Base-by-base conservation (phyloP, 1,140 invertebrate species). In the Physella acuta region DNA sequence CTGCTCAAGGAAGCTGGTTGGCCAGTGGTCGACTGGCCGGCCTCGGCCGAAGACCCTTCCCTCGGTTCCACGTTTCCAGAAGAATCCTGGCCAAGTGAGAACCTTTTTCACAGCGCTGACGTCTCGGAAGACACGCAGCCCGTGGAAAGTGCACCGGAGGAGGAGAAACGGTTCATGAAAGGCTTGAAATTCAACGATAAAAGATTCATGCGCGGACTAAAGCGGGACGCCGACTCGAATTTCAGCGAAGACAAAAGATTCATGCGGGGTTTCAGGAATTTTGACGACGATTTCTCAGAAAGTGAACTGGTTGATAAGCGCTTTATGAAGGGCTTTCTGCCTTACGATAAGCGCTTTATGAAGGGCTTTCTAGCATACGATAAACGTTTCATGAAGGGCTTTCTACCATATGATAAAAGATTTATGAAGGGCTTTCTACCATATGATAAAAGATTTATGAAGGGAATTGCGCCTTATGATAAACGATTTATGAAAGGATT, bases 401-500 rank as follows among this genome's bases (percentile, higher is more conserved):
- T 56, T 26, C 16, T 31, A 20, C 30, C 30, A 16, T 56, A 56
- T 31, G 55, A 31, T 3, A 56, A 56, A 30, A 26, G 55, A 16
- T 56, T 56, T 31, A 56, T 56, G 55, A 26, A 31, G 11, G 55
- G 55, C 14, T 30, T 56, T 14, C 30, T 17, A 8, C 30, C 30
- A 56, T 31, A 31, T 3, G 55, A 56, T 31, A 56, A 56, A 31
- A 26, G 55, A 4, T 56, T 56, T 20, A 56, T 56, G 24, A 56
- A 30, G 33, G 55, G 55, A 14, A 8, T 56, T 26, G 55, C 55
- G 11, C 30, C 8, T 20, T 31, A 3, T 8, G 55, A 31, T 20
- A 56, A 56, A 20, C 3, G 55, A 30, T 56, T 56, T 31, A 56
- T 56, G 55, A 56, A 56, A 56, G 55, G 55, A 16, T 56, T 56